Base-by-base conservation (phyloP, 2,888 invertebrate species). In the Kuschelorhynchus macadamiae region DNA sequence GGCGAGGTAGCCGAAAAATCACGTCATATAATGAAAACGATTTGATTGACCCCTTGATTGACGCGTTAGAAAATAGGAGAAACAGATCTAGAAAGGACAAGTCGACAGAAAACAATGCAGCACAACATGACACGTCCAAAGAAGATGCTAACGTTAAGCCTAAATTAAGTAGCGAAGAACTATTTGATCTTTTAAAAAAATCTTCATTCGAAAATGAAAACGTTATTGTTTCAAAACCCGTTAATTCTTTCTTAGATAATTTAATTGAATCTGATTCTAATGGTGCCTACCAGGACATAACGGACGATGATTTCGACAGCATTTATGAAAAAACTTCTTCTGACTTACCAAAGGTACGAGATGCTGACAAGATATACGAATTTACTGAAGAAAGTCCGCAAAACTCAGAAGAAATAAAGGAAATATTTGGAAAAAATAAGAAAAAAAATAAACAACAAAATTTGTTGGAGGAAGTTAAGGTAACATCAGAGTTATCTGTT, bases 1-100 rank as follows among this genome's bases (percentile, higher is more conserved):
- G 75, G 41, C 70, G 78, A 52, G 76, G 75, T 49, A 77, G 79
- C 25, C 73, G 75, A 11, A 79, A 78, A 73, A 67, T 79, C 1
- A 70, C 76, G n/a, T 78, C 78, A 5, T 80, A 80, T 67, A 80
- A 79, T 62, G 80, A 80, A 72, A 79, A 77, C 52, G 79, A 79
- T 50, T 69, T 80, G 17, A 73, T 77, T 8, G 78, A 78, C 71
- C 78, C 78, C 0, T 62, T 79, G 47, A 72, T 79, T 1, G 77
- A 78, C 32, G 75, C 72, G 14, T 46, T 77, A 18, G 78, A 76
- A 33, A 72, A 69, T 25, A 56, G 63, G 7, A 71, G 73, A 47
- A 68, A 69, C 33, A 39, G 64, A 12, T 8, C 49, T 2, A 47
- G 50, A 33, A 72, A 62, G 17, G 67, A 68, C 14, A 68, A 57